Percentiles rank a stretch among this genome's conserved stretches.
These are phyloP conservation scores for Parauchenoglanis ngamensis DNA, from an alignment of 2,797 vertebrate genomes.

Conservation along the genomic window DNA sequence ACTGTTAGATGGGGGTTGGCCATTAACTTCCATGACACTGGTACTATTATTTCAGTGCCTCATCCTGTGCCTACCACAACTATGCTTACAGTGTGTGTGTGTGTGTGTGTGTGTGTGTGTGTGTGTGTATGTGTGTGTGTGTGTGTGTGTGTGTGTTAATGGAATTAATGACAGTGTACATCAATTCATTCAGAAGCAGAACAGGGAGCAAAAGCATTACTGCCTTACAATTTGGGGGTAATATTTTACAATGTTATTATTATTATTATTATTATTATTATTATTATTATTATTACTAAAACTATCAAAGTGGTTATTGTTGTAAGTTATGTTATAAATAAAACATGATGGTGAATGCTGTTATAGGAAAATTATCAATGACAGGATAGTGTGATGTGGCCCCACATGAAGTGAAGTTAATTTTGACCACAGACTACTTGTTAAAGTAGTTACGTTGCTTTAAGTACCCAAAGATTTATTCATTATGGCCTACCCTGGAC, in stretches of 20 bases:
- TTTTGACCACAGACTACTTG: too few relatives aligned
- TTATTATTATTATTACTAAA: background rate
- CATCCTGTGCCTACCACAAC: constrained; percentile 39
- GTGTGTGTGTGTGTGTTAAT: background rate
- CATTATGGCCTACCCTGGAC: too few relatives aligned
- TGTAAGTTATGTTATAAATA: background rate
- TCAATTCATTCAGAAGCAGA: background rate
- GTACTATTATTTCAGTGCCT: constrained; percentile 47
- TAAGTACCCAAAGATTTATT: too few relatives aligned
- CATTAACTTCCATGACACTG: constrained; percentile 33
- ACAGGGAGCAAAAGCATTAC: background rate
- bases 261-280: constrained; percentile 1
- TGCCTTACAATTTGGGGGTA: background rate
- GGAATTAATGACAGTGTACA: background rate
- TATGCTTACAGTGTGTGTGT: constrained; percentile 17
- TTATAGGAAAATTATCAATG: background rate
- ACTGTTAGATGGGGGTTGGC: constrained; percentile 18
- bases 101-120: constrained; percentile 11
- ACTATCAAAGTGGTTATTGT: too few relatives aligned
- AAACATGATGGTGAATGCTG: background rate
- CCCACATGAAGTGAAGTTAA: too few relatives aligned
- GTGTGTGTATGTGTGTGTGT: constrained; percentile 15
- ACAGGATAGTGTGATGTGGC: background rate
- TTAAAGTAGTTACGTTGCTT: too few relatives aligned
- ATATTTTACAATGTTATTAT: background rate